Base-by-base conservation (phyloP, 2,797 vertebrate species). In the Cryptoprocta ferox region DNA sequence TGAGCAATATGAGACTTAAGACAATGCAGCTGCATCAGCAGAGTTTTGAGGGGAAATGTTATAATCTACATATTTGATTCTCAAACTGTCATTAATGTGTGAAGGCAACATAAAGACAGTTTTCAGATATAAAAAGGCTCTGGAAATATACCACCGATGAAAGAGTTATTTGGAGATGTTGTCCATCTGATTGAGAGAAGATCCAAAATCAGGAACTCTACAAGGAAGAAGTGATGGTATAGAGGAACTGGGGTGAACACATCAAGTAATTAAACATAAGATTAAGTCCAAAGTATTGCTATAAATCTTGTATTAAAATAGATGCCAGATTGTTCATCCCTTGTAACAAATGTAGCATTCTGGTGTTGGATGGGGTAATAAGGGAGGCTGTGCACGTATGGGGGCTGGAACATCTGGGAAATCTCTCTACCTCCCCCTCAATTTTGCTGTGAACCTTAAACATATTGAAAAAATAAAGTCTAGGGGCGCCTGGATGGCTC, bases 71-170 rank as follows among this genome's bases (percentile, higher is more conserved):
- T 81, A 70, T 68, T 78, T 79, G 84, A 89, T 92, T 96, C 68
- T 92, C 53, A 87, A 26, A 45, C 75, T 93, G 85, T 92, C 78
- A 59, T 84, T 82, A 76, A 30, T 75, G 4, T 89, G 61, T 79
- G 66, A 93, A 91, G 73, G 82, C 19, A 86, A n/a, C 32, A 70
- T 76, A 84, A 90, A 50, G 30, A 75, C 32, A 73, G 59, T n/a
- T 89, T 91, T 97, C 19, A 70, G 65, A 56, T 89, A 76, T 81
- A 91, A 96, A 94, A 91, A 89, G 16, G 21, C 11, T 76, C 21
- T 73, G 87, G 56, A 75, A 78, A 48, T 88, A 14, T 91, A 88
- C 48, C 39, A 86, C 84, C 32, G n/a, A 15, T 30, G 73, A 35
- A 76, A 89, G 94, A 91, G 37, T 92, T 84, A 66, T 95, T 88